Percentiles rank a stretch among this genome's conserved stretches.
phyloP scores from a whole-genome alignment of 1,140 invertebrate species.

The Papilio glaucus region DNA sequence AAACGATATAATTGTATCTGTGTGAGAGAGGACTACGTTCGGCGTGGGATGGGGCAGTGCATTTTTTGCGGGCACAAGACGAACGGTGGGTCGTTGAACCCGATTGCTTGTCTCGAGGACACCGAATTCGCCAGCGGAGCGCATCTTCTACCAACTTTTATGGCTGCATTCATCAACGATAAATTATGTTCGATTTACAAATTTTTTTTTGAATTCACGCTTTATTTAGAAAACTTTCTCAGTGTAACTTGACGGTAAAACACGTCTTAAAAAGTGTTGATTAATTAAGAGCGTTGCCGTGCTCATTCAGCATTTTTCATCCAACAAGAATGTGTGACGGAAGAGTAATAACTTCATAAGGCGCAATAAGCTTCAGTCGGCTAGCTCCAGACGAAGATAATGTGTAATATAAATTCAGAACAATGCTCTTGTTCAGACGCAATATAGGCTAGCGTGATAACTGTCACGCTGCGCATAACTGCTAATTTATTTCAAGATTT shows the following conservation, averaged over 20 bases:
- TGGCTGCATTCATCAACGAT: conserved; percentile 46
- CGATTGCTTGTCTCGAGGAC: conserved; percentile 71
- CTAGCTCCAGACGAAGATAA: conserved; percentile 57
- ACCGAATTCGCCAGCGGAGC: conserved; percentile 73
- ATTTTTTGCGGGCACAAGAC: conserved; percentile 80
- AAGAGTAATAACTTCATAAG: conserved; percentile 57
- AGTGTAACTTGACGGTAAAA: neutral
- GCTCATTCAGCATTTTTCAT: conserved; percentile 48
- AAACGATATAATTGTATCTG: conserved; percentile 50
- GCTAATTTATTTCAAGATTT: conserved; percentile 49
- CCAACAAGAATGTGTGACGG: conserved; percentile 57
- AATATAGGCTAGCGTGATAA: conserved; percentile 54
- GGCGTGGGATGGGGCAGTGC: conserved; percentile 77
- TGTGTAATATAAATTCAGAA: conserved; percentile 69
- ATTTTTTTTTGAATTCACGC: too few relatives aligned
- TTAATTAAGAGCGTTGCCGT: conserved; percentile 57
- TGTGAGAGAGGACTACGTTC: conserved; percentile 73
- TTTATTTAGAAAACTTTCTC: neutral
- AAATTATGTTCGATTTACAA: neutral
- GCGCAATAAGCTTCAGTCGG: conserved; percentile 50
- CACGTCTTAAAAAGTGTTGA: conserved; percentile 29
- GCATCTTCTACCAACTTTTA: conserved; percentile 62
- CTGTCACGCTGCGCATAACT: conserved; percentile 53
- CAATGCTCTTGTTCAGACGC: conserved; percentile 55
- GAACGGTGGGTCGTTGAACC: conserved; percentile 75